Conservation (phyloP, 2,888 invertebrate genomes). For the Allacma fusca region DNA sequence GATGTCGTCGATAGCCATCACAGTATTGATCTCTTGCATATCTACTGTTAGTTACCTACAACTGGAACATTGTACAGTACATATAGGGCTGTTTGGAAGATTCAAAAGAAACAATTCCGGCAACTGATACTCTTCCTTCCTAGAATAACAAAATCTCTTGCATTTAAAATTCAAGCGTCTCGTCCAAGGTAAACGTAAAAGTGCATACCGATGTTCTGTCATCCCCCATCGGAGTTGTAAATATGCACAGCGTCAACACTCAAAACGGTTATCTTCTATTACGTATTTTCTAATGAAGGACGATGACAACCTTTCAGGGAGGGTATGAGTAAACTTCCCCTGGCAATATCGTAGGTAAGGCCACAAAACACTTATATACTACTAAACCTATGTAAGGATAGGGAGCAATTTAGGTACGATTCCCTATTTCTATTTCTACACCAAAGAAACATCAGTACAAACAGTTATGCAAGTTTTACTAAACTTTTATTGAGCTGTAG, state of each 20-base stretch:
- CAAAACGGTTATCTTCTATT: conserved; percentile 22
- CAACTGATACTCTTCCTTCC: conserved; percentile 21
- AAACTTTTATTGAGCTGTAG: background rate
- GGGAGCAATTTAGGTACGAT: no score
- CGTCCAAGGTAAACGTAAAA: conserved; percentile 26
- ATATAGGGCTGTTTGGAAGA: background rate
- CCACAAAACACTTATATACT: no score
- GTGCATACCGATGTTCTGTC: conserved; percentile 39
- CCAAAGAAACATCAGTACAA: background rate
- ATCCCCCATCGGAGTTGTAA: conserved; percentile 12
- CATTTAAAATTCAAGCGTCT: background rate
- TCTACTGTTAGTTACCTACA: no score
- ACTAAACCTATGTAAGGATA: no score
- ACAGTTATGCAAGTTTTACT: background rate
- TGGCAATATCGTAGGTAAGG: background rate
- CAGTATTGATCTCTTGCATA: conserved; percentile 3
- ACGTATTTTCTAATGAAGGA: conserved; percentile 32
- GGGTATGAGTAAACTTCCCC: background rate
- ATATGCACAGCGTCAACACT: conserved; percentile 4
- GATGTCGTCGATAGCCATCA: background rate
- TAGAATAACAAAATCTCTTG: conserved; percentile 27
- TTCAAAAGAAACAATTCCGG: background rate
- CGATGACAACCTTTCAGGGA: conserved; percentile 6
- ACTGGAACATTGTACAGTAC: no score
- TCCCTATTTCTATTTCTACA: no score